phyloP scores from a whole-genome alignment of 2,888 invertebrate genomes.

The Drosophila fungiperda region DNA sequence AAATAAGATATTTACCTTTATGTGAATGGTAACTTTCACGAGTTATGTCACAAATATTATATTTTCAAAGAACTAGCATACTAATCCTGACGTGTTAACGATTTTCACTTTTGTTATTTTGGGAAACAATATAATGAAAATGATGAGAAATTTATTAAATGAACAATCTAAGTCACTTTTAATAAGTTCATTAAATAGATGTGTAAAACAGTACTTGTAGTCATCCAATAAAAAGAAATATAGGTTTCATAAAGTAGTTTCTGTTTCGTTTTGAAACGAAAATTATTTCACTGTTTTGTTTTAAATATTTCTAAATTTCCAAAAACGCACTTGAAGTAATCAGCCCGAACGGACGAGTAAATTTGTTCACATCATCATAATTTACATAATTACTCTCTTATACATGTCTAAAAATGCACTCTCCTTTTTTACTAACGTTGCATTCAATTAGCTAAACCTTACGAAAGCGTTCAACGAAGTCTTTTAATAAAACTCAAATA shows the following conservation, averaged over 20 bases:
- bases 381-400: neutral
- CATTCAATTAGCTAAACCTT: neutral
- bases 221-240: neutral
- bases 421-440: neutral
- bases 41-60: neutral
- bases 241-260: neutral
- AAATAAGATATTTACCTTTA: neutral
- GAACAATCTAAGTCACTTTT: neutral
- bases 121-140: neutral
- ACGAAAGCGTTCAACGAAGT: neutral
- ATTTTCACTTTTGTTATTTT: neutral
- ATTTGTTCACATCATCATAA: neutral
- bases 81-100: neutral
- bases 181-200: neutral
- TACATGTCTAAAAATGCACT: neutral
- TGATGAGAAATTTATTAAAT: neutral
- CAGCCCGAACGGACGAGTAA: neutral
- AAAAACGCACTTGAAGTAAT: neutral
- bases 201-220: neutral
- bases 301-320: neutral
- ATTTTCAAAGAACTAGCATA: neutral
- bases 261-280: neutral
- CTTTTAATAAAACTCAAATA: neutral
- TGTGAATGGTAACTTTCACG: neutral
- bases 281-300: neutral